phyloP scores from a whole-genome alignment of 2,113 vertebrate genomes.

The Chaetodon auriga region DNA sequence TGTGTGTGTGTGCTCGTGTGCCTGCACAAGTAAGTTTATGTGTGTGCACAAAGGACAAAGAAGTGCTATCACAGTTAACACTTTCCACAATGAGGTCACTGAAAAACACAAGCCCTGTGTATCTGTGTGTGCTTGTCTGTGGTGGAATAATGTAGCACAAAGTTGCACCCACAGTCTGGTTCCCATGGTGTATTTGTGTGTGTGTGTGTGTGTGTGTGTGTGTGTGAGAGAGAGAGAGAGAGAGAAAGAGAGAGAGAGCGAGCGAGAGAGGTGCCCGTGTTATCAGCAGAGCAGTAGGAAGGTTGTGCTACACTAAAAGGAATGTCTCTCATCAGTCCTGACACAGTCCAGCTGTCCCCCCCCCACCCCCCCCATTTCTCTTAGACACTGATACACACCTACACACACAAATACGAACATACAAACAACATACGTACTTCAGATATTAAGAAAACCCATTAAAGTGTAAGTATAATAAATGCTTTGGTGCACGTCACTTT shows the following conservation, averaged over 20 bases:
- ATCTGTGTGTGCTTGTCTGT: conserved; percentile 55
- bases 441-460: neutral
- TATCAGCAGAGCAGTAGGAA: conserved; percentile 94
- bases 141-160: conserved; percentile 89
- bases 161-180: conserved; percentile 80
- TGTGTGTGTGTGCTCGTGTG: conserved; percentile 11
- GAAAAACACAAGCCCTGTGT: conserved; percentile 33
- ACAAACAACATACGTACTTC: neutral
- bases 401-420: neutral
- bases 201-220: conserved; percentile 65
- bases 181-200: conserved; percentile 65
- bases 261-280: conserved; percentile 92
- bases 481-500: neutral
- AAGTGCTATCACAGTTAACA: conserved; percentile 67
- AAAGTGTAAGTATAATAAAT: neutral
- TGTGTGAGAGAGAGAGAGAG: conserved; percentile 21
- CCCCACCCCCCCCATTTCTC: neutral
- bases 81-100: conserved; percentile 80
- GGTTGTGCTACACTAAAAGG: conserved; percentile 96
- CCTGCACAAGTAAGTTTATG: conserved; percentile 20
- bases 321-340: conserved; percentile 88
- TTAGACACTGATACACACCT: neutral
- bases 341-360: conserved; percentile 92
- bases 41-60: conserved; percentile 60
- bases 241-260: conserved; percentile 74